Evolutionary conservation across 2,113 vertebrate genomes (phyloP).

Genomic region (Peucedramus taeniatus): DNA sequence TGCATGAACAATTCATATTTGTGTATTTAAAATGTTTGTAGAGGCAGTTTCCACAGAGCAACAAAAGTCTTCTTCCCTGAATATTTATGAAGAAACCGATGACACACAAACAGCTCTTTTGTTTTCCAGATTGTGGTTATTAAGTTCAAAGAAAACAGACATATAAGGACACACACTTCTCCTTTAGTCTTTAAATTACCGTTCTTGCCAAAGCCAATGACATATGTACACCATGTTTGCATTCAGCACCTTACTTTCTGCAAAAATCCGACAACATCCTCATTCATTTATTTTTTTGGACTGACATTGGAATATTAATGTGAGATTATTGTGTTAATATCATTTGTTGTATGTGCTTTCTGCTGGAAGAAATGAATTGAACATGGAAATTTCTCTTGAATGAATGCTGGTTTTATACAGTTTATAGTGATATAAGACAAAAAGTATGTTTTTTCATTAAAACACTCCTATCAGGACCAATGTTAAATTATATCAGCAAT

Average conservation of each 20-base stretch:
- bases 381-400: not conserved
- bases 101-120: not conserved
- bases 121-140: not conserved
- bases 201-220: not conserved
- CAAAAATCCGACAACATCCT: not conserved
- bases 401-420: not conserved
- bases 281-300: not conserved
- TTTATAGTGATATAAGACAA: not conserved
- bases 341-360: not conserved
- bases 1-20: not conserved
- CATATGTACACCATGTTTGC: not conserved
- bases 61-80: not conserved
- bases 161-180: not conserved
- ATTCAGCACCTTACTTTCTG: not conserved
- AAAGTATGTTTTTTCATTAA: not conserved
- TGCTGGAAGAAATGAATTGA: not conserved
- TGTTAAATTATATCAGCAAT: not conserved
- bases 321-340: not conserved
- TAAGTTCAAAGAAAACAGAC: not conserved
- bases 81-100: not conserved
- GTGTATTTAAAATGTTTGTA: not conserved
- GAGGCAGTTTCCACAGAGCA: not conserved
- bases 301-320: not conserved
- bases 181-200: not conserved
- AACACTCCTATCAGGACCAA: not conserved